phyloP scores from a whole-genome alignment of 2,888 invertebrate species.

The Anthoptus insignis region DNA sequence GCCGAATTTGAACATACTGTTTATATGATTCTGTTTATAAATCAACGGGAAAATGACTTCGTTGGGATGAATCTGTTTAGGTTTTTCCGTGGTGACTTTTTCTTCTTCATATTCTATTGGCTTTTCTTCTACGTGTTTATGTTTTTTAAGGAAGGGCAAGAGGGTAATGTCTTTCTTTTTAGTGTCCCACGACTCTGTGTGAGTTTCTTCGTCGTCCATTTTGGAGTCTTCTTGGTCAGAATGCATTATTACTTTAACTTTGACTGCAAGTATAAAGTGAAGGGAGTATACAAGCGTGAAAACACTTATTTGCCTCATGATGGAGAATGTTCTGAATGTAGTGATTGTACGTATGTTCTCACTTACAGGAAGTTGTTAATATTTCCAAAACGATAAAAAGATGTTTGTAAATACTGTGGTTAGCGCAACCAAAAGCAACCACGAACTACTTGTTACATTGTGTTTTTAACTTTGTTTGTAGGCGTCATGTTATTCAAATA shows the following conservation, averaged over 20 bases:
- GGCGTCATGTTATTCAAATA: background rate
- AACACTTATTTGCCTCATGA: conserved; percentile 58
- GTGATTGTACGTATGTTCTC: conserved; percentile 25
- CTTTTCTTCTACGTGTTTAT: conserved; percentile 56
- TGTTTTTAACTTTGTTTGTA: conserved; percentile 19
- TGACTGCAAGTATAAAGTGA: conserved; percentile 63
- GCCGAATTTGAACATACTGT: conserved; percentile 81
- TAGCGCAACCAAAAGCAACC: conserved; percentile 18
- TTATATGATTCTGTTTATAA: conserved; percentile 75
- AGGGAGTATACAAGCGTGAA: conserved; percentile 58
- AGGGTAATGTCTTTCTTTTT: conserved; percentile 60
- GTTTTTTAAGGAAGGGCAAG: conserved; percentile 67
- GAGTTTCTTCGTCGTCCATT: conserved; percentile 66
- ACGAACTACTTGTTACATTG: conserved; percentile 7
- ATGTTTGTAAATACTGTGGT: conserved; percentile 66
- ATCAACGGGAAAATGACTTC: conserved; percentile 78
- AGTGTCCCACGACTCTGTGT: conserved; percentile 60
- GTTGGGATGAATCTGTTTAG: conserved; percentile 69
- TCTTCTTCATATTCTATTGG: conserved; percentile 65
- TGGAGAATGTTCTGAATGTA: conserved; percentile 39
- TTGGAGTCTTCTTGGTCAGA: conserved; percentile 75
- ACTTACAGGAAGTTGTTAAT: conserved; percentile 56
- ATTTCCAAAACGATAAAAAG: conserved; percentile 59
- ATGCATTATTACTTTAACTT: conserved; percentile 78
- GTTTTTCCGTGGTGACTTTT: conserved; percentile 63